Base-by-base conservation (phyloP, 2,888 invertebrate species). In the Aporophyla lueneburgensis region DNA sequence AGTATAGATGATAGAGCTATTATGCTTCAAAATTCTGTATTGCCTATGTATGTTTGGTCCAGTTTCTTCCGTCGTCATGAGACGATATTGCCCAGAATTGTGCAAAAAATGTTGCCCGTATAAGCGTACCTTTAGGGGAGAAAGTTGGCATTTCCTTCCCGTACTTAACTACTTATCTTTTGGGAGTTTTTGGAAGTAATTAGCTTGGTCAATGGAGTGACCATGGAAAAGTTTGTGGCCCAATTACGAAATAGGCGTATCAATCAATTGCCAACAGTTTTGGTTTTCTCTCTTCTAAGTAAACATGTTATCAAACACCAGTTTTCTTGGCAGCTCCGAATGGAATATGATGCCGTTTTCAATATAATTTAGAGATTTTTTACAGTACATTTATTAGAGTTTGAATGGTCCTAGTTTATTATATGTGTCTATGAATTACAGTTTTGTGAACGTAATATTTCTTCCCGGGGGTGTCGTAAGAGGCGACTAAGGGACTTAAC, bases 61-160 rank as follows among this genome's bases (percentile, higher is more conserved):
- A 49, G 7, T 70, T 24, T 49, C 0, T 12, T 16, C 9, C 5
- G 3, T 1, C 9, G 4, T 77, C 9, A 21, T 7, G 19, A 27
- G 6, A 53, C 12, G 43, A 43, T 16, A 6, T 56, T 43, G 14
- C 14, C 14, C 14, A 27, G 5, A 43, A 51, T 10, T 19, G 19
- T 19, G 14, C 27, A 0, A 19, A 24, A 21, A 74, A 61, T 61
- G 53, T 81, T 40, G 53, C 75, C 54, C 81, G 81, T 76, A 1
- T 54, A 27, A 10, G 4, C 4, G 3, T 4, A 2, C 7, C 46
- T 40, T 54, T 19, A 49, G 46, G 40, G 14, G 24, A 65, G 46
- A 76, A 82, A 78, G 76, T 82, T 76, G n/a, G 53, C n/a, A 12
- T 62, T 77, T 76, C 58, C 77, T 40, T 74, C 40, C 53, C 24